These are phyloP conservation scores for Oreochromis aureus DNA, from an alignment of 2,113 vertebrate species.

Conservation along the genomic window DNA sequence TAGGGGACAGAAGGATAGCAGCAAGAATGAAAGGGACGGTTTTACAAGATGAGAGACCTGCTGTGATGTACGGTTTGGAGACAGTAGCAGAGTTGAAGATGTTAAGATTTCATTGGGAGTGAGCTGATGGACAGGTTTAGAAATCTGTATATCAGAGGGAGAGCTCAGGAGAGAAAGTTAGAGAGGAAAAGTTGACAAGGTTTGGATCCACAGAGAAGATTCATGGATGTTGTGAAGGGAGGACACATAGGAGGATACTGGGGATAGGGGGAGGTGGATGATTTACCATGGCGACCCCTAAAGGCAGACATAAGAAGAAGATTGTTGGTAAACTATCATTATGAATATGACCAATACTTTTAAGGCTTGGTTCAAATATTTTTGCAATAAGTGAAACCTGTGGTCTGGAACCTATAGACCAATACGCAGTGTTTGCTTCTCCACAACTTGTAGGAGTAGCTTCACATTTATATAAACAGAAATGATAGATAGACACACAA, in stretches of 20 bases:
- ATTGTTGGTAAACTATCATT: background rate
- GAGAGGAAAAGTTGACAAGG: background rate
- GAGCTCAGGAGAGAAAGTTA: background rate
- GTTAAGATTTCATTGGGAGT: background rate
- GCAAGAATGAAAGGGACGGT: background rate
- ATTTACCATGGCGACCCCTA: too few relatives aligned
- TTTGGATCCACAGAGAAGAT: background rate
- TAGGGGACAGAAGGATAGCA: background rate
- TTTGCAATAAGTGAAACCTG: too few relatives aligned
- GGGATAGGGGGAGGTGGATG: too few relatives aligned
- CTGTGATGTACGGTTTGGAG: background rate
- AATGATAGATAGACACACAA: background rate
- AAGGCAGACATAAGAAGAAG: background rate
- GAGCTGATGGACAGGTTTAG: background rate
- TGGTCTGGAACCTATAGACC: background rate
- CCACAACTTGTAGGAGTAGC: background rate
- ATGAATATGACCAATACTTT: too few relatives aligned
- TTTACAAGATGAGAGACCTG: background rate
- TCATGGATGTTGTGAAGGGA: too few relatives aligned
- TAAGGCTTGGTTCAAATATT: too few relatives aligned
- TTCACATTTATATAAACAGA: background rate
- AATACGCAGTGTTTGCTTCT: background rate
- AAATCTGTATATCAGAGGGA: background rate
- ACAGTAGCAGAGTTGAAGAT: background rate
- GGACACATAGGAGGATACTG: too few relatives aligned